These are phyloP conservation scores for Lethenteron reissneri DNA, from an alignment of 2,113 vertebrate species.

Conservation along the genomic window DNA sequence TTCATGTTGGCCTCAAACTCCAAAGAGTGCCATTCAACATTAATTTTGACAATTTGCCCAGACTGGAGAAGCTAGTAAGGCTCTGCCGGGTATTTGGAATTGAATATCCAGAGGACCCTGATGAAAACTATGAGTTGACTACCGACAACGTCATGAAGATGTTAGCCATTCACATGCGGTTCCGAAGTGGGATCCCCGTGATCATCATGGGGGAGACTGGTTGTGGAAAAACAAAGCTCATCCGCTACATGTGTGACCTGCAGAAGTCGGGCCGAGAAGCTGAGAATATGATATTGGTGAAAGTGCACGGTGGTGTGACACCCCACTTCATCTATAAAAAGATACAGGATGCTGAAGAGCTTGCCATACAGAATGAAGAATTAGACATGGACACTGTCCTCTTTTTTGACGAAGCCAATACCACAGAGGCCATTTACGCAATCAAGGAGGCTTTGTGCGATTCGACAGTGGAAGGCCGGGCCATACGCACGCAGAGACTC, in stretches of 20 bases:
- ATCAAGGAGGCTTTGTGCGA: conserved; percentile 44
- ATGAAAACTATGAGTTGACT: conserved; percentile 34
- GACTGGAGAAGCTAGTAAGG: conserved; percentile 24
- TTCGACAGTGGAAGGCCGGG: conserved; percentile 22
- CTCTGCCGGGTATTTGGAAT: conserved; percentile 29
- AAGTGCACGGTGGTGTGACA: conserved; percentile 36
- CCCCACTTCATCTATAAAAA: conserved; percentile 30
- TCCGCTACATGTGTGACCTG: conserved; percentile 32
- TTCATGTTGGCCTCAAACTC: conserved; percentile 18
- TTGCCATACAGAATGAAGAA: conserved; percentile 19
- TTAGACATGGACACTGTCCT: conserved; percentile 28
- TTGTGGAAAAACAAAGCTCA: conserved; percentile 36
- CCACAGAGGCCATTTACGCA: conserved; percentile 36
- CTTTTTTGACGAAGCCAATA: conserved; percentile 44
- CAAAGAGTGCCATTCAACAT: conserved; percentile 29
- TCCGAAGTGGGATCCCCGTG: conserved; percentile 36
- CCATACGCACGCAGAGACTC: conserved; percentile 20
- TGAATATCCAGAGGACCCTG: conserved; percentile 23
- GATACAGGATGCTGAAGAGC: conserved; percentile 23
- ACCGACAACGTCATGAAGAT: conserved; percentile 46
- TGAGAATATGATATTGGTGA: conserved; percentile 34
- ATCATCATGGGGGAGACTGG: conserved; percentile 44
- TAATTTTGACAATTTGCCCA: conserved; percentile 26
- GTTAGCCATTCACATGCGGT: conserved; percentile 38
- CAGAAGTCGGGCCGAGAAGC: conserved; percentile 19